phyloP scores from a whole-genome alignment of 2,888 invertebrate species.

The Andrena fulva region DNA sequence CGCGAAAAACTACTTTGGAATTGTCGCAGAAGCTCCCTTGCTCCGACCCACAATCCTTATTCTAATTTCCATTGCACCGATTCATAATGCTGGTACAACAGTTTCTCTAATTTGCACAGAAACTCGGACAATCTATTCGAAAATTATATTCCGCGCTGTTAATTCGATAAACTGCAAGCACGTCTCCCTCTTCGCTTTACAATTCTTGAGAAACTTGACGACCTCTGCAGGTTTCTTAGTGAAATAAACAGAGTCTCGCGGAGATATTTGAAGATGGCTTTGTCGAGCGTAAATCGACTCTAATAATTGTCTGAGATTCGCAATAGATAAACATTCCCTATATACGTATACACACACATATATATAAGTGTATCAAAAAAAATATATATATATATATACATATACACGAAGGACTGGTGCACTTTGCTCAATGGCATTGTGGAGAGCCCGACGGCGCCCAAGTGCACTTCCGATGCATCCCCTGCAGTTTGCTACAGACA shows the following conservation, averaged over 20 bases:
- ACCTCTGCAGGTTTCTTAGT: not conserved
- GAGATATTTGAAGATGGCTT: not conserved
- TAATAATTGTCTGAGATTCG: conserved; percentile 47
- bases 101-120: not conserved
- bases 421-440: conserved; percentile 73
- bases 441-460: conserved; percentile 65
- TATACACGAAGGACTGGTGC: conserved; percentile 50
- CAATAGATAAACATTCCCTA: conserved; percentile 50
- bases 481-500: conserved; percentile 66
- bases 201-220: no score
- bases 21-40: not conserved
- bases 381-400: conserved; percentile 18
- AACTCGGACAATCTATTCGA: not conserved
- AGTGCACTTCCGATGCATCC: conserved; percentile 77
- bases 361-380: not conserved
- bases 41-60: not conserved
- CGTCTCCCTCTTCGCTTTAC: not conserved
- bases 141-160: no score
- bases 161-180: no score
- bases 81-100: not conserved
- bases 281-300: not conserved
- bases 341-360: not conserved
- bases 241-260: not conserved
- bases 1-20: conserved; percentile 4
- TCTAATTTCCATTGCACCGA: not conserved